These are phyloP conservation scores for Apotomis betuletana DNA, from an alignment of 2,888 invertebrate species.

Conservation along the genomic window DNA sequence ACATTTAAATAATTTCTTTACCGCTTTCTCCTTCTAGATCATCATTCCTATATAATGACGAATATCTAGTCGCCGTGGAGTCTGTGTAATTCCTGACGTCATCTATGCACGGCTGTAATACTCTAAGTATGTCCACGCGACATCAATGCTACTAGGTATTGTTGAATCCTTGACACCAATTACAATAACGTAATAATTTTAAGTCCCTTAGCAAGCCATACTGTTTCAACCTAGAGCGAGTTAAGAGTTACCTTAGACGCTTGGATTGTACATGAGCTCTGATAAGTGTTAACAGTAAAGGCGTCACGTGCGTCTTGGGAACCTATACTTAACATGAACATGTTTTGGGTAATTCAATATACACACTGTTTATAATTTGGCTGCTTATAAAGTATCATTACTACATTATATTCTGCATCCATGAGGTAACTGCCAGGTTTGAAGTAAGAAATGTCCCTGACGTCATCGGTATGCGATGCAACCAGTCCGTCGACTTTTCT, in stretches of 20 bases:
- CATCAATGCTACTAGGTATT: constrained; percentile 26
- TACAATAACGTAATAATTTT: not conserved
- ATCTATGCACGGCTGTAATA: constrained; percentile 59
- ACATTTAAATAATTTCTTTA: constrained; percentile 2
- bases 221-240: no score
- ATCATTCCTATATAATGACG: constrained; percentile 41
- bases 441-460: constrained; percentile 35
- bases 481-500: constrained; percentile 33
- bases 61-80: constrained; percentile 55
- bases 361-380: not conserved
- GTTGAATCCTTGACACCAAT: constrained; percentile 1
- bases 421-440: constrained; percentile 26
- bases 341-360: not conserved
- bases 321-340: no score
- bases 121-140: constrained; percentile 59
- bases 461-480: constrained; percentile 38
- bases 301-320: no score
- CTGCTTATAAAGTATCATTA: constrained; percentile 9
- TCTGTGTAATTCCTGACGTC: constrained; percentile 51
- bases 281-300: no score
- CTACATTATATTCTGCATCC: constrained; percentile 3
- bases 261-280: no score
- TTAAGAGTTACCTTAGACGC: no score
- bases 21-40: constrained; percentile 12
- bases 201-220: no score